Evolutionary conservation across 2,888 invertebrate species (phyloP).

Genomic region (Andrena trimmerana): DNA sequence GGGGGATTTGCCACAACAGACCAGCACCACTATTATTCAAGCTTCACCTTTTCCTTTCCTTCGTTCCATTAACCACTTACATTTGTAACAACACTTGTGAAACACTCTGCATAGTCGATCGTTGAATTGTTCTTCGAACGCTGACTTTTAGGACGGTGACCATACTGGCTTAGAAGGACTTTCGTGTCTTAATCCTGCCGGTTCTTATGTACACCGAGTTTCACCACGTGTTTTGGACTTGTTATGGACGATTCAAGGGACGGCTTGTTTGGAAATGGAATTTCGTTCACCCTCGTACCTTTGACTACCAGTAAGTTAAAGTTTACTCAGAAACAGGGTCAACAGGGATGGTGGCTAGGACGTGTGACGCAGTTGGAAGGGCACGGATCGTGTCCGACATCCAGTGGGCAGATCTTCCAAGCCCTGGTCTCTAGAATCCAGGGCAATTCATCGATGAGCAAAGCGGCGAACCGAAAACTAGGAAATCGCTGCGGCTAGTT

Average conservation of each 20-base stretch:
- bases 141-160: neutral
- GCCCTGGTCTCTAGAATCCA: too few relatives aligned
- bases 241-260: neutral
- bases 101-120: neutral
- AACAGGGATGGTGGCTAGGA: neutral
- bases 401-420: slow-evolving; percentile 18
- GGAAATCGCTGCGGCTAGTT: slow-evolving; percentile 34
- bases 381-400: slow-evolving; percentile 14
- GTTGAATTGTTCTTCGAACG: neutral
- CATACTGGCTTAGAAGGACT: slow-evolving; percentile 16
- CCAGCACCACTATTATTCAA: too few relatives aligned
- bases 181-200: slow-evolving; percentile 24
- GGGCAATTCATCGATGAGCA: neutral
- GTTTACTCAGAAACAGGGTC: neutral
- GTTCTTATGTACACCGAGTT: neutral
- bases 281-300: neutral
- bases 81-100: too few relatives aligned
- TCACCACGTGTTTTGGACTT: neutral
- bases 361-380: neutral
- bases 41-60: too few relatives aligned
- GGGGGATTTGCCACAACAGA: too few relatives aligned
- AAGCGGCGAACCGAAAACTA: slow-evolving; percentile 27
- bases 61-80: too few relatives aligned
- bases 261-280: neutral
- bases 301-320: neutral